Conservation (phyloP, 2,797 vertebrate genomes). For the Crax fasciolata region DNA sequence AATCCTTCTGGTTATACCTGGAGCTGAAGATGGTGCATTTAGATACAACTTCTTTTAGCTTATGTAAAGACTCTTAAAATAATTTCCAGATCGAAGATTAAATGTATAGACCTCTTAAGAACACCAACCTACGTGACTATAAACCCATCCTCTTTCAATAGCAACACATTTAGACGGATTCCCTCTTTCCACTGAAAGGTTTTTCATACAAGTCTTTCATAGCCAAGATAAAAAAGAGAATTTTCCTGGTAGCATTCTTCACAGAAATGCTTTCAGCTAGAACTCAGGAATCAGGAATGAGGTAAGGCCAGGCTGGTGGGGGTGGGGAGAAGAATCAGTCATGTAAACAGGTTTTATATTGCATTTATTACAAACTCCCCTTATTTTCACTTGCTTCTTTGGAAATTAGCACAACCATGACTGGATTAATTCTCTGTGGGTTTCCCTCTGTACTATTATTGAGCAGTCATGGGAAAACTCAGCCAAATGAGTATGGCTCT, state of each 20-base stretch:
- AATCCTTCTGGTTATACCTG: background rate
- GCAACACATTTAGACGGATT: conserved; percentile 33
- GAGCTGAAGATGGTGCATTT: background rate
- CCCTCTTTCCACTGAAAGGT: conserved; percentile 7
- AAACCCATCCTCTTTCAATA: conserved; percentile 17
- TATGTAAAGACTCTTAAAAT: conserved; percentile 18
- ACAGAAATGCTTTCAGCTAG: conserved; percentile 64
- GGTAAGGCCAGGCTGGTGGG: conserved; percentile 25
- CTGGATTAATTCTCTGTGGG: conserved; percentile 73
- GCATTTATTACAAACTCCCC: conserved; percentile 61
- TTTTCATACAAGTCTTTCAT: conserved; percentile 34
- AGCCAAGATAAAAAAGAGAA: conserved; percentile 41
- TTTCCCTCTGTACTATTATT: conserved; percentile 64
- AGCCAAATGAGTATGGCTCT: conserved; percentile 54
- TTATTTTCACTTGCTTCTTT: conserved; percentile 68
- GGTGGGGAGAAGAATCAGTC: conserved; percentile 18
- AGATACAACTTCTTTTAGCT: conserved; percentile 26
- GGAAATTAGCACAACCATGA: conserved; percentile 73
- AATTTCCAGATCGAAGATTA: conserved; percentile 32
- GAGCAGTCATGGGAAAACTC: conserved; percentile 70
- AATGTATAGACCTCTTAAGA: conserved; percentile 22
- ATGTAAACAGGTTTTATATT: conserved; percentile 66
- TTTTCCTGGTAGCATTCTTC: conserved; percentile 40
- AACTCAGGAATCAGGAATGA: conserved; percentile 50
- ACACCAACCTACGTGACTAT: background rate